Evolutionary conservation across 2,888 invertebrate species (phyloP).

Genomic region (Autographa pulchrina): DNA sequence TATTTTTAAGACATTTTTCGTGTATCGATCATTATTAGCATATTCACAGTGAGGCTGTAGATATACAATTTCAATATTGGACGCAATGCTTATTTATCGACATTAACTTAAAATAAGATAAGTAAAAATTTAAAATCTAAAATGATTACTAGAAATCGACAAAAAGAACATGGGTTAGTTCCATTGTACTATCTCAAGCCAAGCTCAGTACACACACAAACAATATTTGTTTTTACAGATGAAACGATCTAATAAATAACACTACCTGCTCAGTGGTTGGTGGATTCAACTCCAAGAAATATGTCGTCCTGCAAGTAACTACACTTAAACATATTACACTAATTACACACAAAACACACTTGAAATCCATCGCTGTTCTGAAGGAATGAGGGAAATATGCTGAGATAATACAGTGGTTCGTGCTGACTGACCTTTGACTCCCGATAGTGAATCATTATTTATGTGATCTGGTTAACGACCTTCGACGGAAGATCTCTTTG

Average conservation of each 20-base stretch:
- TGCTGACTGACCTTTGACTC: slow-evolving; percentile 70
- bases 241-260: slow-evolving; percentile 9
- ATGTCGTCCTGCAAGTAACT: slow-evolving; percentile 70
- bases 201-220: background rate
- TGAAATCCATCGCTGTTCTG: slow-evolving; percentile 63
- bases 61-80: no score
- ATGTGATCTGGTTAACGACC: slow-evolving; percentile 66
- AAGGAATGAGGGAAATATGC: slow-evolving; percentile 67
- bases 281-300: slow-evolving; percentile 71
- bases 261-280: slow-evolving; percentile 79
- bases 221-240: background rate
- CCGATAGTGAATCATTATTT: slow-evolving; percentile 61
- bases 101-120: no score
- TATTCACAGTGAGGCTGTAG: no score
- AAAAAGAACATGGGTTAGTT: no score
- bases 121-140: no score
- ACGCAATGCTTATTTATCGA: no score
- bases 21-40: no score
- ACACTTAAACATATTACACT: slow-evolving; percentile 54
- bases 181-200: no score
- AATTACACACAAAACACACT: slow-evolving; percentile 58
- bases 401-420: slow-evolving; percentile 53
- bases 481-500: slow-evolving; percentile 54
- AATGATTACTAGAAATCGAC: no score
- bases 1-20: no score